phyloP scores from a whole-genome alignment of 1,140 invertebrate genomes.

The Formica exsecta region DNA sequence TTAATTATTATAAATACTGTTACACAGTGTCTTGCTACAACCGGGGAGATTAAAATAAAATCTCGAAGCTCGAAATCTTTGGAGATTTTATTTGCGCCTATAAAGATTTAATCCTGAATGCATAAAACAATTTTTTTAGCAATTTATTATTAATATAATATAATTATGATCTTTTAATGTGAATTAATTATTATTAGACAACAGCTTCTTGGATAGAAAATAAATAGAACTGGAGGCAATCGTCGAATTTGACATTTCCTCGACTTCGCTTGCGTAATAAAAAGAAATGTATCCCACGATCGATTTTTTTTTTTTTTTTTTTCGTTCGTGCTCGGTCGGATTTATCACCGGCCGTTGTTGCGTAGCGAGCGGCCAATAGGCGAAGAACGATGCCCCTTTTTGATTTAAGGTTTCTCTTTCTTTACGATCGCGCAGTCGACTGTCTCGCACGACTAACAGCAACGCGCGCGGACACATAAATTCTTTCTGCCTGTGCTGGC shows the following conservation, averaged over 20 bases:
- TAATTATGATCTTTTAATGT: background rate
- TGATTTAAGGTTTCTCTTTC: constrained; percentile 70
- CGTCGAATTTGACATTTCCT: constrained; percentile 29
- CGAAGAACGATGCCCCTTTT: constrained; percentile 62
- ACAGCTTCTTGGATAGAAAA: background rate
- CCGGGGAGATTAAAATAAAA: constrained; percentile 77
- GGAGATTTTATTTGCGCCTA: constrained; percentile 55
- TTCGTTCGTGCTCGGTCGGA: constrained; percentile 28
- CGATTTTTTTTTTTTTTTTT: constrained; percentile 28
- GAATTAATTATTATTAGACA: background rate
- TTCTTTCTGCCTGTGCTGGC: constrained; percentile 48
- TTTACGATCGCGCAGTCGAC: constrained; percentile 65
- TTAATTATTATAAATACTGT: constrained; percentile 79
- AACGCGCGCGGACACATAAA: constrained; percentile 67
- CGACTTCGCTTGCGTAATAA: background rate
- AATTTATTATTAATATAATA: background rate
- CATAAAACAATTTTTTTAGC: background rate
- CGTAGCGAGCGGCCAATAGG: constrained; percentile 71
- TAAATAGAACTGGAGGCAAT: too few relatives aligned
- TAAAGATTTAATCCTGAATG: background rate
- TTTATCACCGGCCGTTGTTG: constrained; percentile 67
- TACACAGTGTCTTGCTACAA: constrained; percentile 78
- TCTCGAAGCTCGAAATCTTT: constrained; percentile 73
- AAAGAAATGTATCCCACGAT: constrained; percentile 4
- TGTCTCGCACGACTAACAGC: constrained; percentile 58